Conservation (phyloP, 2,888 invertebrate species). For the Philereme vetulata region DNA sequence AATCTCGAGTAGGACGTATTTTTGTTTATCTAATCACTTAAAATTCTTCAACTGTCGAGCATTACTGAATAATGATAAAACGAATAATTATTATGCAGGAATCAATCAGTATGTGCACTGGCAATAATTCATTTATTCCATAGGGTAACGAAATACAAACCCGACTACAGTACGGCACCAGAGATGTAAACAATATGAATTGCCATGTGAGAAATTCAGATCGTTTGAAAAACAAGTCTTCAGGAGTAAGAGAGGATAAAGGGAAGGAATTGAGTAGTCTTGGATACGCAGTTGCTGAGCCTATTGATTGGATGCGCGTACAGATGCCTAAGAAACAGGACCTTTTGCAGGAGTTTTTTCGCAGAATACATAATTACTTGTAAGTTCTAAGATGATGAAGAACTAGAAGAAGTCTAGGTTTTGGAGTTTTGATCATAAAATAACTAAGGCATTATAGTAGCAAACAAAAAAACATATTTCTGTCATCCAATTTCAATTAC, state of each 20-base stretch:
- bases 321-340: constrained; percentile 87
- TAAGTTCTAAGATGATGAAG: constrained; percentile 55
- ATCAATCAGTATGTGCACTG: not conserved
- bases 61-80: too few species aligned
- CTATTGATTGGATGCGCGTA: constrained; percentile 86
- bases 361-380: constrained; percentile 87
- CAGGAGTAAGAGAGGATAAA: constrained; percentile 51
- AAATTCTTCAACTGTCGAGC: too few species aligned
- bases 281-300: constrained; percentile 82
- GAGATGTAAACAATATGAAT: constrained; percentile 42
- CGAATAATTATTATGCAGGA: too few species aligned
- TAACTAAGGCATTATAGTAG: too few species aligned
- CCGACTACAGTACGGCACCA: constrained; percentile 52
- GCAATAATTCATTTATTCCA: constrained; percentile 8
- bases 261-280: constrained; percentile 80
- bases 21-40: too few species aligned
- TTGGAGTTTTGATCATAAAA: not conserved
- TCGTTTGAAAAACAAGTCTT: constrained; percentile 43
- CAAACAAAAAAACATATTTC: too few species aligned
- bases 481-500: too few species aligned
- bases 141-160: constrained; percentile 53
- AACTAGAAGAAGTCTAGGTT: not conserved
- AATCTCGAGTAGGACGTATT: too few species aligned
- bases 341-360: constrained; percentile 86
- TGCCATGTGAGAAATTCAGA: constrained; percentile 32